Base-by-base conservation (phyloP, 92 coral and sea anemone species). In the Isaurus tuberculatus region DNA sequence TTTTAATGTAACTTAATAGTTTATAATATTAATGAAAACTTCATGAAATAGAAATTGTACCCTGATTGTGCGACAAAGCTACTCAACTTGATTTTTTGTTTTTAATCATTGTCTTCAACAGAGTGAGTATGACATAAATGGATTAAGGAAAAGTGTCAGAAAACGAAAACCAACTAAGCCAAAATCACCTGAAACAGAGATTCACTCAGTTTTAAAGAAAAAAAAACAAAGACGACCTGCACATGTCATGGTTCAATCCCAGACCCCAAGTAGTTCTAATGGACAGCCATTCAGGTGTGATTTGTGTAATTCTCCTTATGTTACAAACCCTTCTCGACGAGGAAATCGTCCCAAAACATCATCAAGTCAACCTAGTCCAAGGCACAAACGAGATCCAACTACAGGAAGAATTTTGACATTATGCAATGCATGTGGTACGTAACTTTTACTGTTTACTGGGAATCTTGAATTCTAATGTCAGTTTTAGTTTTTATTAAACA, bases 401-500 rank as follows among this genome's bases (percentile, higher is more conserved):
- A 94, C 98, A 51, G 99, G 99, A 32, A 94, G 86, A 84, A 92
- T 93, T 2, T 86, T 97, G 36, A 97, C 98, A 4, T 87, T 97
- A 37, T 97, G 99, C 68, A 97, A 97, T 92, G 99, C 99, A 17
- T 97, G 99, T 89, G 99, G 99, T 97, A 86, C 16, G 98, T 44
- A 22, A 5, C 4, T n/a, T 4, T 36, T 42, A 7, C 32, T 37
- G 17, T 26, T 65, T n/a, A n/a, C n/a, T n/a, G n/a, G n/a, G n/a
- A n/a, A n/a, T n/a, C n/a, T n/a, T n/a, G n/a, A n/a, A n/a, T n/a
- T n/a, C n/a, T n/a, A n/a, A n/a, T n/a, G n/a, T n/a, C n/a, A n/a
- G n/a, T n/a, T n/a, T n/a, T n/a, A n/a, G n/a, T n/a, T n/a, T n/a
- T n/a, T n/a, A n/a, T n/a, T n/a, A n/a, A n/a, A n/a, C n/a, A n/a